phyloP scores from a whole-genome alignment of 2,888 invertebrate genomes.

The Andrena haemorrhoa region DNA sequence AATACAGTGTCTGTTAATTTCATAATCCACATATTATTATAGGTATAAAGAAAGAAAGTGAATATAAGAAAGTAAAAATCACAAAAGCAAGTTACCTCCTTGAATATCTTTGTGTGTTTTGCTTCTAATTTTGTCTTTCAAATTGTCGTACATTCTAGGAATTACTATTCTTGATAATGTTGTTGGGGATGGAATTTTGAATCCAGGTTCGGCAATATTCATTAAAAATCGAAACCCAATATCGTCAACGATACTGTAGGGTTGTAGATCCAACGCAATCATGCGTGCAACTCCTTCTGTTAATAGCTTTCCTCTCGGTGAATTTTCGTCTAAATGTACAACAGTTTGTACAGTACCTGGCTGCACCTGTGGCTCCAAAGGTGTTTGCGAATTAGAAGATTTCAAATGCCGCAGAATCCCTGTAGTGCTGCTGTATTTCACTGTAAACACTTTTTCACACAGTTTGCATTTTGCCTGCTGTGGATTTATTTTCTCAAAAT shows the following conservation, averaged over 20 bases:
- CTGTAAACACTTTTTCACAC: background rate
- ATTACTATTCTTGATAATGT: background rate
- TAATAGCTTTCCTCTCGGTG: background rate
- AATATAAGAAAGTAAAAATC: background rate
- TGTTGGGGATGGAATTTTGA: background rate
- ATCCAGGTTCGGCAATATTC: slow-evolving; percentile 7
- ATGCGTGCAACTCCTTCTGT: background rate
- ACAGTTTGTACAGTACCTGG: background rate
- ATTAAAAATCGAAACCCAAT: background rate
- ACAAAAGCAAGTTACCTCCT: background rate
- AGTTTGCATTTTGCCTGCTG: background rate
- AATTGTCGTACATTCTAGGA: background rate
- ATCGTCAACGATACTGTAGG: background rate
- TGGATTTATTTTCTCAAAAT: background rate
- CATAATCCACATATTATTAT: background rate
- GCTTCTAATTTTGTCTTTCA: background rate
- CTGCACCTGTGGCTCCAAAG: too few species aligned
- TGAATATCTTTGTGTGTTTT: slow-evolving; percentile 1
- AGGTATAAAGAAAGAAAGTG: background rate
- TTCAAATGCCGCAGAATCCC: background rate
- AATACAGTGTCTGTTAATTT: background rate
- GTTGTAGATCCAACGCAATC: background rate
- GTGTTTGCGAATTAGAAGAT: background rate
- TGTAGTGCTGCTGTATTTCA: background rate
- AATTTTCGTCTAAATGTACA: background rate